Evolutionary conservation across 1,140 invertebrate species (phyloP), one percentile per base, ranked within the genome.

Genomic region (Scaptomyza pallida): DNA sequence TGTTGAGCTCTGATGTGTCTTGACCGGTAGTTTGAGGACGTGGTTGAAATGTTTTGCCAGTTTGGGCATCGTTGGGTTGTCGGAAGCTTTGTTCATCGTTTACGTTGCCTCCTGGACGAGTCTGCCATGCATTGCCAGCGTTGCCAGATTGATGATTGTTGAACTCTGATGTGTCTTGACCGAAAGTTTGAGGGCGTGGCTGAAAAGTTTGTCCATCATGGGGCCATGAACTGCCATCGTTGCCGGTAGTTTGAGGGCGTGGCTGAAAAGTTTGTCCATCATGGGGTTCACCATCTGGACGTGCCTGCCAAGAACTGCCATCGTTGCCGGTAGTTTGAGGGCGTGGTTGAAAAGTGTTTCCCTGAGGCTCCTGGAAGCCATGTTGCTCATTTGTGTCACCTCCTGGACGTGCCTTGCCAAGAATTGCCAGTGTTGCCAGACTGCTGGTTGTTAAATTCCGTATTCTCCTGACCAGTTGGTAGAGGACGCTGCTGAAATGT

Each of bases 331-430:
- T 23, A 0, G 65, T 23, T 19, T 48, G 45, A 3, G 77, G 77
- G 9, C 55, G 78, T 17, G 78, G 78, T 13, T 82, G 78, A 30
- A 15, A 9, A 21, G 47, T 50, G 47, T 21, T 15, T 1, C 12
- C 6, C n/a, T n/a, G n/a, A n/a, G n/a, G n/a, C n/a, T n/a, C n/a
- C n/a, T n/a, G n/a, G n/a, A n/a, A n/a, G n/a, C n/a, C n/a, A n/a
- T n/a, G n/a, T 13, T 23, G 51, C 8, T 54, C 50, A 5, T n/a
- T 8, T n/a, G n/a, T n/a, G 3, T 33, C 19, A 12, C 15, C 8
- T 23, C 19, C 40, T 6, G 74, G 74, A 16, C 64, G 54, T n/a
- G 76, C 76, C 26, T 79, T n/a, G 77, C 8, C 79, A 19, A 1
- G 72, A 59, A 1, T 57, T 44, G 1, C 19, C 47, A 8, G n/a